phyloP scores from a whole-genome alignment of 2,113 vertebrate species.

The Amazona guildingii region DNA sequence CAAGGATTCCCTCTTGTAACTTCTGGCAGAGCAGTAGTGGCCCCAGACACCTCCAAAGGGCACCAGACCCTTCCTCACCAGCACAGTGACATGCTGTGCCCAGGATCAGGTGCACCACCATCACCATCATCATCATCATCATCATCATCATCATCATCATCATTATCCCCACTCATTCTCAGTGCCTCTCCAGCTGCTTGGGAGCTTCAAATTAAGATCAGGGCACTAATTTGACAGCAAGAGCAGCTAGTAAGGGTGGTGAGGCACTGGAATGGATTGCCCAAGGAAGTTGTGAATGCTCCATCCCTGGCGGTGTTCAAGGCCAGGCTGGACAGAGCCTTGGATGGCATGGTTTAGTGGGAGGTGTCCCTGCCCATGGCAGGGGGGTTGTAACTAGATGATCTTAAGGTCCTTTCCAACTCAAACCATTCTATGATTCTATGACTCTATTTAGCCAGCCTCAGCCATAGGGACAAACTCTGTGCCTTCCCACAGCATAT shows the following conservation, averaged over 20 bases:
- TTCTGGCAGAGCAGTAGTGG: background rate
- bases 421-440: no score
- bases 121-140: no score
- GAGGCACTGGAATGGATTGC: no score
- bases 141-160: background rate
- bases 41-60: background rate
- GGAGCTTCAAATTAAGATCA: background rate
- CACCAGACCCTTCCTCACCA: background rate
- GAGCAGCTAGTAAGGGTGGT: background rate
- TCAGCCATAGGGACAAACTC: background rate
- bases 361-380: no score
- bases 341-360: no score
- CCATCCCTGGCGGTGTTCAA: no score
- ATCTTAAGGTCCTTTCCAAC: no score
- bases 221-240: background rate
- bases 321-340: no score
- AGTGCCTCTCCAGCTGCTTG: background rate
- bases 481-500: background rate
- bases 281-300: no score
- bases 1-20: background rate
- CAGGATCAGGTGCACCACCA: background rate
- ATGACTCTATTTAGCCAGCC: background rate
- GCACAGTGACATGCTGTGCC: rapidly evolving
- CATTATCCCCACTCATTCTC: background rate
- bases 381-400: no score